Evolutionary conservation across 2,888 invertebrate genomes (phyloP).

Genomic region (Tuta absoluta): DNA sequence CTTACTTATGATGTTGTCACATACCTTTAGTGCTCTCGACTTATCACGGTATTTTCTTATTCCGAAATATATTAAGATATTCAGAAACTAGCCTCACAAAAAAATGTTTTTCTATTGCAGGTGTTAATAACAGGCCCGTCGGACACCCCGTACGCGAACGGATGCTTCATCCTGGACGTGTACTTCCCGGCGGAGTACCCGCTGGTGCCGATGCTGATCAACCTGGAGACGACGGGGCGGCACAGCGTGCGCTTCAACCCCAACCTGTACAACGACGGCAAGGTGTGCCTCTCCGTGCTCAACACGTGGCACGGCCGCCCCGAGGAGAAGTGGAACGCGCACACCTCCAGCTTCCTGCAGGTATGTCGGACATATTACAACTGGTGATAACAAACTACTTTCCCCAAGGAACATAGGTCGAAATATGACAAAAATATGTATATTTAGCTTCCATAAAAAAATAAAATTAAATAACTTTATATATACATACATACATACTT

Average conservation of each 20-base stretch:
- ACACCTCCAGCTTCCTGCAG: constrained; percentile 95
- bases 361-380: too few species aligned
- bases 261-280: constrained; percentile 96
- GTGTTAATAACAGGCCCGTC: constrained; percentile 95
- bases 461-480: too few species aligned
- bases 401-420: too few species aligned
- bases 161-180: constrained; percentile 95
- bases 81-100: too few species aligned
- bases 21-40: too few species aligned
- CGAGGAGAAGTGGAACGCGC: constrained; percentile 98
- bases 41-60: too few species aligned
- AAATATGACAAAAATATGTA: too few species aligned
- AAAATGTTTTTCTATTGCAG: constrained; percentile 62
- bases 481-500: too few species aligned
- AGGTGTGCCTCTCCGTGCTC: constrained; percentile 94
- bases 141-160: constrained; percentile 95
- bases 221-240: constrained; percentile 93
- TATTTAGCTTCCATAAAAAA: too few species aligned
- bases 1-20: too few species aligned
- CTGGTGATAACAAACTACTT: too few species aligned
- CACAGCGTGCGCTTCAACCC: constrained; percentile 96
- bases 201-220: constrained; percentile 93
- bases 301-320: constrained; percentile 98
- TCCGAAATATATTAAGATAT: too few species aligned
- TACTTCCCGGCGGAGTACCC: constrained; percentile 93